Conservation (phyloP, 2,888 invertebrate species). For the Drosophila longiperda region DNA sequence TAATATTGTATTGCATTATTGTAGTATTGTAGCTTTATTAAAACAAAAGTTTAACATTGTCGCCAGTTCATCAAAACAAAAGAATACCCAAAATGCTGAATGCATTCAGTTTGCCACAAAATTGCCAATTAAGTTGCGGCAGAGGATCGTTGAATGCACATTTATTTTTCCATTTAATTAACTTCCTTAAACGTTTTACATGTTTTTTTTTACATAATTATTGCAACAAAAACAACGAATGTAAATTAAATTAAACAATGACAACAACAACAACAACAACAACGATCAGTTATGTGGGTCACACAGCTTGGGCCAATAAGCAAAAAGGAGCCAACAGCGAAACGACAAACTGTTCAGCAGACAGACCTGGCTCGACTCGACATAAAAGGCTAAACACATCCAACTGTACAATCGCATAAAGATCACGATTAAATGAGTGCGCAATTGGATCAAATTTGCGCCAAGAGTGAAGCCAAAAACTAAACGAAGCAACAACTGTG, state of each 20-base stretch:
- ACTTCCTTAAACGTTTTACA: conserved; percentile 75
- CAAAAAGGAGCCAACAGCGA: conserved; percentile 51
- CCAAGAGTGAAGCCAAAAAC: conserved; percentile 68
- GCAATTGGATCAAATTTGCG: conserved; percentile 83
- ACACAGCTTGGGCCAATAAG: conserved; percentile 59
- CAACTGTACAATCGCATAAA: conserved; percentile 81
- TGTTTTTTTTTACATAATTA: conserved; percentile 76
- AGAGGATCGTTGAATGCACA: conserved; percentile 64
- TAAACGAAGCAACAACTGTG: conserved; percentile 44
- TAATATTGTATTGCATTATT: no score
- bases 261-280: conserved; percentile 32
- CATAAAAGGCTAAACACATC: conserved; percentile 82
- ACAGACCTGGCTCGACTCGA: conserved; percentile 53
- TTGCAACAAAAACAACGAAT: conserved; percentile 41
- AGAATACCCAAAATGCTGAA: conserved; percentile 21
- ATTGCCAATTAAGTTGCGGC: conserved; percentile 65
- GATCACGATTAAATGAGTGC: conserved; percentile 83
- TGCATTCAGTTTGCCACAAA: conserved; percentile 53
- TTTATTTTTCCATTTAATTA: conserved; percentile 76
- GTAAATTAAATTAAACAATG: conserved; percentile 62
- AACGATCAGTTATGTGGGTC: conserved; percentile 68
- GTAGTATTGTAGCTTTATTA: conserved; percentile 32
- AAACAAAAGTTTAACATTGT: conserved; percentile 21
- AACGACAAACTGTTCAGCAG: conserved; percentile 29
- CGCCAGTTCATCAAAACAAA: conserved; percentile 44